phyloP scores from a whole-genome alignment of 2,888 invertebrate species.

The Netelia virgata region DNA sequence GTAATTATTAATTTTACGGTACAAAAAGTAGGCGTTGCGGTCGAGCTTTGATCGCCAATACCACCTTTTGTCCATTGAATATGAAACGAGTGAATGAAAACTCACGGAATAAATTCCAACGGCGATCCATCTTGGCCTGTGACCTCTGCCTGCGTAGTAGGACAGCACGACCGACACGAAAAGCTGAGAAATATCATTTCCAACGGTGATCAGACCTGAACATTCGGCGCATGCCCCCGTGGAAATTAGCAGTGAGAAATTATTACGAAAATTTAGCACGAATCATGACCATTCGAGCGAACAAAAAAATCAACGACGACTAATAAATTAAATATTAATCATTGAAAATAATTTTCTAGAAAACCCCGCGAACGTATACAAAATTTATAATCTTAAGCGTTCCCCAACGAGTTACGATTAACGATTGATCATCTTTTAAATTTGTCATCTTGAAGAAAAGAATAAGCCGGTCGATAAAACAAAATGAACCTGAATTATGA shows the following conservation, averaged over 20 bases:
- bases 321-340: background rate
- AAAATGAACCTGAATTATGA: background rate
- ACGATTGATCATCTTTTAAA: background rate
- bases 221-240: conserved; percentile 14
- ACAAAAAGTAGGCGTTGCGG: no score
- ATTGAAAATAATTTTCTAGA: conserved; percentile 1
- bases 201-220: conserved; percentile 89
- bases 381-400: background rate
- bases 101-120: conserved; percentile 85
- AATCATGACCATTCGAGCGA: no score
- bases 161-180: conserved; percentile 89
- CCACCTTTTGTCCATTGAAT: background rate
- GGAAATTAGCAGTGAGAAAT: background rate
- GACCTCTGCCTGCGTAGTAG: conserved; percentile 90
- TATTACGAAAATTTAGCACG: background rate
- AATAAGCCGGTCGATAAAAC: conserved; percentile 2
- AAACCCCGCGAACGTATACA: background rate
- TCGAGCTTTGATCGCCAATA: background rate
- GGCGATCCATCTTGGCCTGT: conserved; percentile 91
- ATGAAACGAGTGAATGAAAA: conserved; percentile 47
- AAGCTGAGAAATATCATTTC: conserved; percentile 91
- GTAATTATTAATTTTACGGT: no score
- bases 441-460: background rate
- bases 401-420: background rate
- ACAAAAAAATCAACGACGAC: background rate